These are phyloP conservation scores for Salmo trutta DNA, from an alignment of 2,797 vertebrate species.

Conservation along the genomic window DNA sequence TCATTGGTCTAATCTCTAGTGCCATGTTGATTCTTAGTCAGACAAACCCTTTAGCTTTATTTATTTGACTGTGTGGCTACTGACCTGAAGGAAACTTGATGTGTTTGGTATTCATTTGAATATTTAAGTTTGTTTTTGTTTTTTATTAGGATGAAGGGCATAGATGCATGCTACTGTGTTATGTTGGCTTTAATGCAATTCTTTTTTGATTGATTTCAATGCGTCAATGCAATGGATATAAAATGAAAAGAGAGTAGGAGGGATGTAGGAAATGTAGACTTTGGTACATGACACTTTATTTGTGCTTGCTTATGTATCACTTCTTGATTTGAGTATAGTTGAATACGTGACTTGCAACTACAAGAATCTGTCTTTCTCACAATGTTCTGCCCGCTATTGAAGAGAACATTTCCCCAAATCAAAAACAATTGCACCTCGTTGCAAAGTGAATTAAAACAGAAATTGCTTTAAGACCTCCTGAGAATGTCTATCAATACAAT, in stretches of 20 bases:
- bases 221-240: not conserved
- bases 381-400: not conserved
- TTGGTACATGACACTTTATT: conserved; percentile 20
- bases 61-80: conserved; percentile 32
- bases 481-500: not conserved
- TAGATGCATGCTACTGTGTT: conserved; percentile 36
- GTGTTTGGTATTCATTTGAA: conserved; percentile 36
- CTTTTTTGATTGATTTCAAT: conserved; percentile 1
- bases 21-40: not conserved
- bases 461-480: conserved; percentile 1
- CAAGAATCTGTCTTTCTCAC: not conserved
- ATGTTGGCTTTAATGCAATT: conserved; percentile 35
- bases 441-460: not conserved
- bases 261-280: conserved; percentile 3
- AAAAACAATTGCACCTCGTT: no score
- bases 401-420: not conserved
- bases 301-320: conserved; percentile 52
- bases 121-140: conserved; percentile 28
- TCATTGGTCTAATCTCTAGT: not conserved
- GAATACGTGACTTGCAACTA: not conserved
- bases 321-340: conserved; percentile 17
- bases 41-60: conserved; percentile 38
- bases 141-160: conserved; percentile 31
- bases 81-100: conserved; percentile 30
- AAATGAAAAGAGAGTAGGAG: conserved; percentile 11